A percentile compares a stretch with the other conserved stretches of the same genome.
Evolutionary conservation across 1,140 invertebrate genomes (phyloP).

Genomic region (Macrobrachium rosenbergii): DNA sequence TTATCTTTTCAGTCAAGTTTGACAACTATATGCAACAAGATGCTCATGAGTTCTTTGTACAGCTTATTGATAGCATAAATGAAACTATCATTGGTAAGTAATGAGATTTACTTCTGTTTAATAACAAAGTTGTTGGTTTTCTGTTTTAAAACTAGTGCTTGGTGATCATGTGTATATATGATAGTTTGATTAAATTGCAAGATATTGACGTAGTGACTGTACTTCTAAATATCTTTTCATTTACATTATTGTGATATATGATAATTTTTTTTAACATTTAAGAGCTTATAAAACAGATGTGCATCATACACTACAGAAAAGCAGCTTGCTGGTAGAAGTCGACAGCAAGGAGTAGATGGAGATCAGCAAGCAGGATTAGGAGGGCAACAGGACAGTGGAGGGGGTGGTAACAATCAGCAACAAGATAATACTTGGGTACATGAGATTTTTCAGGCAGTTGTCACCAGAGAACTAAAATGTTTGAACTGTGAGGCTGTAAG

Average conservation of each 20-base stretch:
- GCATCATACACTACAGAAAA: slow-evolving; percentile 48
- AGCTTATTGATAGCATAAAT: slow-evolving; percentile 96
- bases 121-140: background rate
- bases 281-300: background rate
- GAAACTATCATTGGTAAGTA: slow-evolving; percentile 89
- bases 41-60: slow-evolving; percentile 99
- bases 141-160: background rate
- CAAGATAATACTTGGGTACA: slow-evolving; percentile 98
- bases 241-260: no score
- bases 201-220: no score
- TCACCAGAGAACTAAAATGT: slow-evolving; percentile 99
- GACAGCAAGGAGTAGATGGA: slow-evolving; percentile 35
- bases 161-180: no score
- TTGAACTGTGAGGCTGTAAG: slow-evolving; percentile 98
- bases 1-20: slow-evolving; percentile 75
- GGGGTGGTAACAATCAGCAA: slow-evolving; percentile 69
- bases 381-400: slow-evolving; percentile 40
- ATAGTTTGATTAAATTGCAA: no score
- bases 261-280: no score
- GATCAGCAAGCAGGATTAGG: slow-evolving; percentile 36
- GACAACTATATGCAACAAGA: slow-evolving; percentile 99
- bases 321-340: slow-evolving; percentile 48
- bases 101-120: background rate
- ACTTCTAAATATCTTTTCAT: no score
- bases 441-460: slow-evolving; percentile 99